Evolutionary conservation across 1,140 invertebrate genomes (phyloP), one percentile per base, ranked within the genome.

Genomic region (Drosophila aff.): DNA sequence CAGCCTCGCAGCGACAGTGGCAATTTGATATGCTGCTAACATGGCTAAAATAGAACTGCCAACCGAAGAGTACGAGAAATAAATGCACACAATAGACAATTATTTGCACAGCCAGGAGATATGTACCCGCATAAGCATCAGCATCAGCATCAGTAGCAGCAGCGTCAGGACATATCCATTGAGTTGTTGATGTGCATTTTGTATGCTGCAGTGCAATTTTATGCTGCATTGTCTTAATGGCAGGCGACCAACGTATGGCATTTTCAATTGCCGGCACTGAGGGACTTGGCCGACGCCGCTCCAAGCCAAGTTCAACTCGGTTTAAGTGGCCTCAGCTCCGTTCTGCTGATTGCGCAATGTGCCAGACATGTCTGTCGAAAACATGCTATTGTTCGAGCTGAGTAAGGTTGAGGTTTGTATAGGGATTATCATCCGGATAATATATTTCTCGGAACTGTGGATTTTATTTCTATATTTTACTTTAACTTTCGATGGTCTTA

Each of bases 211-310:
- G 58, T 67, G 82, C 49, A 50, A 66, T 86, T 74, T 81, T 63
- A 77, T 74, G 73, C 82, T 82, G 79, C 82, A 85, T 85, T 86
- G 82, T 82, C 58, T 63, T 75, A 82, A 76, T 79, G 82, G 79
- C 78, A 81, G 81, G 73, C 82, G 77, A 63, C 52, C 62, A 57
- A 16, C 66, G 46, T 68, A 36, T 31, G 23, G 57, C 59, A 80
- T 84, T 84, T 67, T 81, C 82, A 71, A 74, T 78, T 81, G 73
- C 73, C 40, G 47, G 46, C 50, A 74, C 59, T 79, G 62, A 71
- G 62, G 68, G 79, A 71, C 66, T 69, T 46, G 47, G 57, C 43
- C 75, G 62, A 57, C 47, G 40, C 36, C n/a, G 43, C 36, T 63
- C 18, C 38, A 21, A 58, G 62, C 33, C 38, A 65, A 76, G 72